Evolutionary conservation across 2,888 invertebrate genomes (phyloP).

Genomic region (Dione juno): DNA sequence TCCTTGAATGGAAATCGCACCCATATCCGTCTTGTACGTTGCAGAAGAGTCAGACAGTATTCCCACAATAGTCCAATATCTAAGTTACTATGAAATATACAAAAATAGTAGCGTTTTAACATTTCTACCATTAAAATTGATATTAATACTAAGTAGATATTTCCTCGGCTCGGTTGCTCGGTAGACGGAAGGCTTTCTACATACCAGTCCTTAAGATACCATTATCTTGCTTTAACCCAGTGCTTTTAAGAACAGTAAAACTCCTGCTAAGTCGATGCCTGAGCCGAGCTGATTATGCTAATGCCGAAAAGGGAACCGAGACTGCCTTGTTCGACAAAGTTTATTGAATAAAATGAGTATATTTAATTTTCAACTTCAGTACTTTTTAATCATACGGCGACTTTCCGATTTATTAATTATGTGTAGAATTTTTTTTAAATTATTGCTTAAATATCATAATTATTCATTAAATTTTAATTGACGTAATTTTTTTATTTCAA

Average conservation of each 20-base stretch:
- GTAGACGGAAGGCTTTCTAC: conserved; percentile 3
- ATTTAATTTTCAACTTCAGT: conserved; percentile 36
- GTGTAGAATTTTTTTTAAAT: no score
- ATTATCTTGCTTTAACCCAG: conserved; percentile 28
- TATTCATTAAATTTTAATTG: no score
- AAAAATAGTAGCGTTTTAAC: background rate
- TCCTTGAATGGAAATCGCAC: no score
- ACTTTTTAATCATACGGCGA: background rate
- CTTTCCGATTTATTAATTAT: background rate
- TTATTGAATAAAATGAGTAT: conserved; percentile 36
- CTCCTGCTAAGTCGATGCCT: conserved; percentile 36
- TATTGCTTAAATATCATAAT: no score
- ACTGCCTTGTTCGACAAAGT: conserved; percentile 36
- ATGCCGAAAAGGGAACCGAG: conserved; percentile 37
- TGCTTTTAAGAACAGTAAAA: conserved; percentile 39
- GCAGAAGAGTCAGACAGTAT: no score
- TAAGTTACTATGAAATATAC: background rate
- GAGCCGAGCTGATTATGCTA: conserved; percentile 42
- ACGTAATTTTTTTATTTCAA: no score
- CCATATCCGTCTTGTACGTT: no score
- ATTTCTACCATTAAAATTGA: background rate
- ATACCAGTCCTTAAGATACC: conserved; percentile 24
- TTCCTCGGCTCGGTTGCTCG: background rate
- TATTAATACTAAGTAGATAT: background rate
- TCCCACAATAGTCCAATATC: no score